Evolutionary conservation across 2,797 vertebrate species (phyloP).

Genomic region (Alauda arvensis): DNA sequence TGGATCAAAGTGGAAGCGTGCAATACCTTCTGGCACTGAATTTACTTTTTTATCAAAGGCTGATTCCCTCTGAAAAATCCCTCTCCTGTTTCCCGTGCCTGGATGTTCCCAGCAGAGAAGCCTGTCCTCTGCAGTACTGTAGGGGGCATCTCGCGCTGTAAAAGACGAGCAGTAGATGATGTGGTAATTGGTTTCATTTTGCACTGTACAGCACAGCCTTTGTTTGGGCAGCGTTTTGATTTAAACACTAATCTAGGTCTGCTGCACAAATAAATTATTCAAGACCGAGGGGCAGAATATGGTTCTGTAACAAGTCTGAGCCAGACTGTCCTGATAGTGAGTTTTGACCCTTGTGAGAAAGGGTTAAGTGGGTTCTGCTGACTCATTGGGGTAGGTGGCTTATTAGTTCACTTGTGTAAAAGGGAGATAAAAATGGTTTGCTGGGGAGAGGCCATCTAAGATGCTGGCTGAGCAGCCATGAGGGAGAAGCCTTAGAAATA

Average conservation of each 20-base stretch:
- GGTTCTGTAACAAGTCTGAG: conserved; percentile 38
- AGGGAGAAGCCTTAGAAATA: conserved; percentile 58
- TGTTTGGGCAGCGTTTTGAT: conserved; percentile 64
- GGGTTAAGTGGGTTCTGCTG: conserved; percentile 67
- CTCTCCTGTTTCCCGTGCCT: background rate
- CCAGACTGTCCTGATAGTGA: conserved; percentile 21
- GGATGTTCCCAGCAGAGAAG: background rate
- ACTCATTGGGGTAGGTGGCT: conserved; percentile 62
- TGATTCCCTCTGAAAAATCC: conserved; percentile 10
- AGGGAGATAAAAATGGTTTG: conserved; percentile 55
- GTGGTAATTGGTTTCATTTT: conserved; percentile 60
- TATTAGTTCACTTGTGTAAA: conserved; percentile 63
- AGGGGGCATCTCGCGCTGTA: conserved; percentile 54
- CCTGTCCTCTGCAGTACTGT: conserved; percentile 34
- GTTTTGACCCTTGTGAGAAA: conserved; percentile 61
- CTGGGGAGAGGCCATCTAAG: conserved; percentile 52
- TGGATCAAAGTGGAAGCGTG: background rate
- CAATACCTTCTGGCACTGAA: conserved; percentile 2
- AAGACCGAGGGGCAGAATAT: conserved; percentile 36
- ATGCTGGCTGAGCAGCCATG: conserved; percentile 50
- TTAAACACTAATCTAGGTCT: conserved; percentile 59
- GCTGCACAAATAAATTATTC: conserved; percentile 58
- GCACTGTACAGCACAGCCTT: conserved; percentile 44
- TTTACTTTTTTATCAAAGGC: conserved; percentile 22
- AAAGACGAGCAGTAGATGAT: conserved; percentile 33